phyloP scores from a whole-genome alignment of 2,888 invertebrate species.

The Heliconius sara region DNA sequence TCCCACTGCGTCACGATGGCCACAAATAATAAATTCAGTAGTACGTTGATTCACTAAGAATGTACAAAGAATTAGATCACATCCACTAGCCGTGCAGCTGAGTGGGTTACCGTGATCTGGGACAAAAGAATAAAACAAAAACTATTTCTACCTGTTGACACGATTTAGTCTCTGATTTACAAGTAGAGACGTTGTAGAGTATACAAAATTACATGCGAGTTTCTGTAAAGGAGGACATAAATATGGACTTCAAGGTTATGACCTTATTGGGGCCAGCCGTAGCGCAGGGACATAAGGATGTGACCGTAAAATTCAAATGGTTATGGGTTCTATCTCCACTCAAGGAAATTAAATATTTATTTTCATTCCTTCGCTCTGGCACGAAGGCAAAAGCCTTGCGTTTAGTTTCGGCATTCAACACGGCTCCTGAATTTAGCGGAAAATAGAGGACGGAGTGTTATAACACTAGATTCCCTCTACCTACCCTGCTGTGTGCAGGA shows the following conservation, averaged over 20 bases:
- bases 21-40: neutral
- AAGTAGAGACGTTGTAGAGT: neutral
- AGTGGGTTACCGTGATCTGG: slow-evolving; percentile 37
- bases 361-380: neutral
- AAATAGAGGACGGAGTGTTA: neutral
- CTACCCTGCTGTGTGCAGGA: neutral
- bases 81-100: slow-evolving; percentile 36
- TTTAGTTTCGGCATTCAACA: neutral
- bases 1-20: neutral
- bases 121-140: slow-evolving; percentile 45
- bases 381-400: neutral
- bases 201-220: neutral
- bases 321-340: neutral
- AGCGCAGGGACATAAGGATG: too few species aligned
- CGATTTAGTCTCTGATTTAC: slow-evolving; percentile 7
- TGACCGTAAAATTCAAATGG: too few species aligned
- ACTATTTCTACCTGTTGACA: slow-evolving; percentile 28
- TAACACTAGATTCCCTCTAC: neutral
- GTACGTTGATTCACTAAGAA: neutral
- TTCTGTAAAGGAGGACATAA: neutral
- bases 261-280: too few species aligned
- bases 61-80: slow-evolving; percentile 20
- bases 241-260: too few species aligned
- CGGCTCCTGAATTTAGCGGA: neutral
- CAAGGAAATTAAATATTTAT: neutral